A percentile compares a stretch with the other conserved stretches of the same genome.
phyloP scores from a whole-genome alignment of 2,113 vertebrate genomes.

The Macrotus californicus region DNA sequence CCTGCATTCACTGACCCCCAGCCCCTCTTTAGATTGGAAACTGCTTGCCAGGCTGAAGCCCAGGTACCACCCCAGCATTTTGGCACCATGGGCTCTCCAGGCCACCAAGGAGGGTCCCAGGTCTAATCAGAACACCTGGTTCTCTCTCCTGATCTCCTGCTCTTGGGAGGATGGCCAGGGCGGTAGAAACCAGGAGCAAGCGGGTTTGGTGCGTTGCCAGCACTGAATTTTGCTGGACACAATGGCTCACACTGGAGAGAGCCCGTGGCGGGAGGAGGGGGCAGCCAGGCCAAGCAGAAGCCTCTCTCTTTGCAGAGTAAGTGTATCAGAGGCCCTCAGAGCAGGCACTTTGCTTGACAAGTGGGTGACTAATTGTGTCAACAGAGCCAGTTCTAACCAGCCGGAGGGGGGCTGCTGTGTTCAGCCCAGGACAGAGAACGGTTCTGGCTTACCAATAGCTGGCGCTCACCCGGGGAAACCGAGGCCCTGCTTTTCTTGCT shows the following conservation, averaged over 20 bases:
- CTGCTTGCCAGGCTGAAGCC: not conserved
- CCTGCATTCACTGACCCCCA: accelerated
- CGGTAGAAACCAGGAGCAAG: accelerated
- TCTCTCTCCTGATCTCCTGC: not conserved
- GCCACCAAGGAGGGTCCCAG: accelerated
- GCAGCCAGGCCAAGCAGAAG: not conserved
- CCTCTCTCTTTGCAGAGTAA: not conserved
- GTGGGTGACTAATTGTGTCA: conserved; percentile 37
- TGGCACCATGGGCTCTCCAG: not conserved
- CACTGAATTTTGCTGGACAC: not conserved
- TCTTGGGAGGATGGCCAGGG: not conserved
- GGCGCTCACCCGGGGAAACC: not conserved
- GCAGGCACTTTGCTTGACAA: conserved; percentile 27
- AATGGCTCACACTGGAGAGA: not conserved
- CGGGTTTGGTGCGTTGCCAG: not conserved
- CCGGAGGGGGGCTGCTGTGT: not conserved
- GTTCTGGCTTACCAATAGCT: not conserved
- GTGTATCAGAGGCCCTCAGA: not conserved
- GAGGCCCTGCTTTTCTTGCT: not conserved
- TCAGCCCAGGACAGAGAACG: not conserved
- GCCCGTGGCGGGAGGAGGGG: not conserved
- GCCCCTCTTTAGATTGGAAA: not conserved
- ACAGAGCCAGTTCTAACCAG: not conserved
- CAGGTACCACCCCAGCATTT: not conserved
- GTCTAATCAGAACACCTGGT: not conserved